Evolutionary conservation across 1,140 invertebrate species (phyloP), one percentile per base, ranked within the genome.

Genomic region (Ceratina japonica): DNA sequence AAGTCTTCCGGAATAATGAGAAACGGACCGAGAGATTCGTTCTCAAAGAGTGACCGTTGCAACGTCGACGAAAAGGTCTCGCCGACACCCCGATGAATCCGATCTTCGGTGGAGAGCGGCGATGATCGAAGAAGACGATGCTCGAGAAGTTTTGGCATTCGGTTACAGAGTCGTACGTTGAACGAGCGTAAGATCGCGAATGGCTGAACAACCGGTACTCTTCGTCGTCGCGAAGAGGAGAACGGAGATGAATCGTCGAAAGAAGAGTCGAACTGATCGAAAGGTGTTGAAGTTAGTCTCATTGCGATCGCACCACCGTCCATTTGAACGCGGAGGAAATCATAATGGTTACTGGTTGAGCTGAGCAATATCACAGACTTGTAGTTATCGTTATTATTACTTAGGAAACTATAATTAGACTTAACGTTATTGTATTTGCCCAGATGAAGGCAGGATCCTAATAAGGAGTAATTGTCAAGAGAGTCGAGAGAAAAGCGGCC

Each of bases 281-380:
- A 66, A 75, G 18, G 63, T 52, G 73, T 22, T 59, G 37, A 44
- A 44, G 66, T 61, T 77, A 71, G 68, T 77, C 68, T 77, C 75
- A 77, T 78, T 78, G 75, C 75, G 37, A 72, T 72, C 75, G 75
- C 75, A 78, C 75, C 75, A 78, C 75, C 69, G 75, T 78, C 75
- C 75, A 78, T 78, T 78, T 78, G 59, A 70, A 78, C 75, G 69
- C 59, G 69, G 84, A 89, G 82, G 80, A 91, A 87, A 91, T 44
- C 37, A 44, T 91, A 91, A 87, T 91, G 90, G 87, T 91, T 91
- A 89, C 89, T 90, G 90, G 87, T 92, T 92, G 92, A 93, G 91
- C 91, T 90, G 91, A 92, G 91, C 91, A 92, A 92, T 92, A 92
- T 93, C 91, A 92, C 91, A 92, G 91, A 92, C 90, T 92, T 92